These are phyloP conservation scores for Battus philenor DNA, from an alignment of 1,140 invertebrate species.

Conservation along the genomic window DNA sequence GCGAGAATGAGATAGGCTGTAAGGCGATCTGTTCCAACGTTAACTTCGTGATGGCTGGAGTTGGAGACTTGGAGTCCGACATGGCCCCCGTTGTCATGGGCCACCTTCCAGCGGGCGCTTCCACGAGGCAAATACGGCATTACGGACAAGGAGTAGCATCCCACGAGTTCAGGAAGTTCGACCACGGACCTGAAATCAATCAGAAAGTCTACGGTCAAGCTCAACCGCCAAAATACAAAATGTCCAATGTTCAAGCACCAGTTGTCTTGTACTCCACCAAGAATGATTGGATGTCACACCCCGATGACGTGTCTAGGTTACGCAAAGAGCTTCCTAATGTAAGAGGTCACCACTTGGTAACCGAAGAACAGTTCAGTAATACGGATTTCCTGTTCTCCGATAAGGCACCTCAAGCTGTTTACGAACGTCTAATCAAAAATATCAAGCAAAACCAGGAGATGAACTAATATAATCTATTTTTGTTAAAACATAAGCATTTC, in stretches of 20 bases:
- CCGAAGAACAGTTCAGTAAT: conserved; percentile 80
- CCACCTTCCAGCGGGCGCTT: conserved; percentile 87
- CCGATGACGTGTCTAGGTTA: conserved; percentile 79
- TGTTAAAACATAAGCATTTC: no score
- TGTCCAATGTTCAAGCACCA: conserved; percentile 79
- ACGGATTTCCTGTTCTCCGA: conserved; percentile 83
- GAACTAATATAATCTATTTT: no score
- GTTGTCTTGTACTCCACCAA: conserved; percentile 81
- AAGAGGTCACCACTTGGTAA: conserved; percentile 62
- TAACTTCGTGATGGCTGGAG: conserved; percentile 78
- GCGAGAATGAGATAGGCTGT: conserved; percentile 66
- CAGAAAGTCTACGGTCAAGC: conserved; percentile 68
- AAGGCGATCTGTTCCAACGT: conserved; percentile 78
- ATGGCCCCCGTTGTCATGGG: conserved; percentile 82
- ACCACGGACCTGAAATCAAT: conserved; percentile 73
- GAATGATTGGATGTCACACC: conserved; percentile 80
- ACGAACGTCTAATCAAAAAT: conserved; percentile 64
- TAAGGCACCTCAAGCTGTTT: conserved; percentile 77
- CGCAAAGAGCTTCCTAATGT: conserved; percentile 70
- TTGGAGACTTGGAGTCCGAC: conserved; percentile 73
- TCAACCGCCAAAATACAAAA: conserved; percentile 80
- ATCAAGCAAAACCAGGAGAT: conserved; percentile 29
- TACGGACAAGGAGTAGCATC: conserved; percentile 78
- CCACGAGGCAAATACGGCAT: conserved; percentile 85
- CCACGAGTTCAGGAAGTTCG: conserved; percentile 64